phyloP scores from a whole-genome alignment of 2,797 vertebrate genomes.

The Pelochelys cantorii region DNA sequence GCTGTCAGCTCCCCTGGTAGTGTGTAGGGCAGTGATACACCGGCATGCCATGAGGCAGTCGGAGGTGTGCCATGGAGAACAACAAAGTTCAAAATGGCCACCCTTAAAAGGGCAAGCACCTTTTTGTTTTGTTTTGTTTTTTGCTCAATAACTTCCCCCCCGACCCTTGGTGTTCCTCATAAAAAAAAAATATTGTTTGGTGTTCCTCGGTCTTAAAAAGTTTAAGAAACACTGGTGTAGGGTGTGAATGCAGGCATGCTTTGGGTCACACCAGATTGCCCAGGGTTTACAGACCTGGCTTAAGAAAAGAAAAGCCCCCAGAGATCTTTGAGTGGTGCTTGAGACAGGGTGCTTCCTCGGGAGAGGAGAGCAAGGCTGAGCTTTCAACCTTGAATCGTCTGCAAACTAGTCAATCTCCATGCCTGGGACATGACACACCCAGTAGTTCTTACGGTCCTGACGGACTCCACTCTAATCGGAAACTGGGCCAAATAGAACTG shows the following conservation, averaged over 20 bases:
- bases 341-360: not conserved
- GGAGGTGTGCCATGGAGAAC: too few relatives aligned
- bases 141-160: too few relatives aligned
- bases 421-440: not conserved
- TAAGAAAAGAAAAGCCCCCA: not conserved
- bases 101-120: too few relatives aligned
- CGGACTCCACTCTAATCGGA: not conserved
- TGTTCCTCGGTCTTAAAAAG: too few relatives aligned
- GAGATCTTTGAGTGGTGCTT: not conserved
- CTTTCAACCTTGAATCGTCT: not conserved
- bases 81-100: too few relatives aligned
- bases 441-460: not conserved
- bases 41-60: too few relatives aligned
- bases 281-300: not conserved
- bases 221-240: too few relatives aligned
- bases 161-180: too few relatives aligned
- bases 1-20: too few relatives aligned
- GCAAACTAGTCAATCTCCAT: not conserved
- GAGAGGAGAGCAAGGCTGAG: not conserved
- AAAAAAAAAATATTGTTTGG: too few relatives aligned
- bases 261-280: not conserved
- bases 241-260: not conserved
- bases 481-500: not conserved
- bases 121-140: too few relatives aligned
- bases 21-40: too few relatives aligned